Evolutionary conservation across 92 coral and sea anemone genomes (phyloP).

Genomic region (Muricea muricata): DNA sequence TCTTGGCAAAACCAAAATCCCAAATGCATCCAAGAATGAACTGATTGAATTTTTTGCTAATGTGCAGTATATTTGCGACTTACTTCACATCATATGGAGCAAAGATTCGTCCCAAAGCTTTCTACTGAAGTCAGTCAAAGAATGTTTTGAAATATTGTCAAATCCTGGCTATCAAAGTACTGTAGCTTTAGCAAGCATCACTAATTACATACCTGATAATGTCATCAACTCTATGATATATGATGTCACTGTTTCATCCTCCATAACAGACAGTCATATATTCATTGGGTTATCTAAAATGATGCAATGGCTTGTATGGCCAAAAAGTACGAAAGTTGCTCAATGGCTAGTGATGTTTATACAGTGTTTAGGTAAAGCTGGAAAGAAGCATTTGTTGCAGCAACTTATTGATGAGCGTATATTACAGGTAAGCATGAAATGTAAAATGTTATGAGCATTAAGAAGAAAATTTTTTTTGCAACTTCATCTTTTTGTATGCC

Average conservation of each 20-base stretch:
- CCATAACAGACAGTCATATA: conserved; percentile 2
- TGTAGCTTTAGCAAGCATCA: conserved; percentile 33
- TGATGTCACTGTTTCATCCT: conserved; percentile 22
- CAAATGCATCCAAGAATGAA: conserved; percentile 89
- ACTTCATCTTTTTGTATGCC: too few species aligned
- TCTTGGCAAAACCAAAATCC: conserved; percentile 83
- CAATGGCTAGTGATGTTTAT: conserved; percentile 34
- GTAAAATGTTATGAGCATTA: too few species aligned
- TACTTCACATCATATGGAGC: conserved; percentile 9
- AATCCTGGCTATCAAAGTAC: conserved; percentile 26
- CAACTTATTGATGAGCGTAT: conserved; percentile 11
- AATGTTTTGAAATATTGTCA: conserved; percentile 41
- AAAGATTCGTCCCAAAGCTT: conserved; percentile 26
- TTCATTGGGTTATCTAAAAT: conserved; percentile 23
- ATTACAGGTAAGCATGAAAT: conserved; percentile 19
- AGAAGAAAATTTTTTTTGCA: too few species aligned
- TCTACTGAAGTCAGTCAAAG: conserved; percentile 21
- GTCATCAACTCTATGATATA: conserved; percentile 27
- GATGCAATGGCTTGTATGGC: conserved; percentile 52
- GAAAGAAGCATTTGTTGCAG: conserved; percentile 4
- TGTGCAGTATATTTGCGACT: conserved; percentile 2
- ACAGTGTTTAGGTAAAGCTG: conserved; percentile 13
- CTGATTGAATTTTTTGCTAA: conserved; percentile 52
- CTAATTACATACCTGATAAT: conserved; percentile 34
- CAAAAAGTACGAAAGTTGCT: conserved; percentile 36